phyloP scores from a whole-genome alignment of 1,140 invertebrate species.

The Drosophila bifasciata region DNA sequence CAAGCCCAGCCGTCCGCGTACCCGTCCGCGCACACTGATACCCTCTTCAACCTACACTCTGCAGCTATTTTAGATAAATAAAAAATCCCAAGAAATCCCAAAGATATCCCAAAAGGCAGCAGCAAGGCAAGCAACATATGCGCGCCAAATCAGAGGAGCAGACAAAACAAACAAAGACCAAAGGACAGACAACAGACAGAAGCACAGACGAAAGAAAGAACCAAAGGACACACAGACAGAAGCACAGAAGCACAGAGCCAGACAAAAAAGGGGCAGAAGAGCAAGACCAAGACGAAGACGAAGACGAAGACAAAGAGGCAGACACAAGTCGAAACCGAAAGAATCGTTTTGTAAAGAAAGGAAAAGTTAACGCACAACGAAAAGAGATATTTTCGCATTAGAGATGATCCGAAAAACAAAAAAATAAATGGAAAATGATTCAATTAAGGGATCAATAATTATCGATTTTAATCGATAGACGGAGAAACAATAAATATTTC shows the following conservation, averaged over 20 bases:
- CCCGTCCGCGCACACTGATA: background rate
- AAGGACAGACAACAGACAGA: conserved; percentile 49
- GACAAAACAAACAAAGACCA: conserved; percentile 77
- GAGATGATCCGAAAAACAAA: conserved; percentile 16
- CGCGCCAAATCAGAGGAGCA: conserved; percentile 72
- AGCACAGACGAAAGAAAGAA: conserved; percentile 76
- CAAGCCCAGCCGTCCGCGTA: conserved; percentile 8
- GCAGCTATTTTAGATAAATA: conserved; percentile 68
- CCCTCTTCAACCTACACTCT: background rate
- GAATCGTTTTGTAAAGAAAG: conserved; percentile 58
- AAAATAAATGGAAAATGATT: background rate
- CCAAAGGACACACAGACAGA: conserved; percentile 54
- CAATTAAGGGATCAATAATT: background rate
- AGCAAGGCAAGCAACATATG: conserved; percentile 59
- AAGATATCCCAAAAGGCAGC: conserved; percentile 3
- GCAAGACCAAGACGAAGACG: conserved; percentile 5
- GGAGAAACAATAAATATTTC: background rate
- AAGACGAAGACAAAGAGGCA: conserved; percentile 29
- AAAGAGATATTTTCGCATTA: conserved; percentile 3
- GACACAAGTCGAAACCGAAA: conserved; percentile 48
- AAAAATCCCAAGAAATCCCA: conserved; percentile 68
- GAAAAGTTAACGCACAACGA: conserved; percentile 44
- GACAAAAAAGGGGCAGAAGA: conserved; percentile 19
- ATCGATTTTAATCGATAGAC: too few relatives aligned
- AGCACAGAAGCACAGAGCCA: conserved; percentile 52